Evolutionary conservation across 1,140 invertebrate species (phyloP).

Genomic region (Cotesia chilonis): DNA sequence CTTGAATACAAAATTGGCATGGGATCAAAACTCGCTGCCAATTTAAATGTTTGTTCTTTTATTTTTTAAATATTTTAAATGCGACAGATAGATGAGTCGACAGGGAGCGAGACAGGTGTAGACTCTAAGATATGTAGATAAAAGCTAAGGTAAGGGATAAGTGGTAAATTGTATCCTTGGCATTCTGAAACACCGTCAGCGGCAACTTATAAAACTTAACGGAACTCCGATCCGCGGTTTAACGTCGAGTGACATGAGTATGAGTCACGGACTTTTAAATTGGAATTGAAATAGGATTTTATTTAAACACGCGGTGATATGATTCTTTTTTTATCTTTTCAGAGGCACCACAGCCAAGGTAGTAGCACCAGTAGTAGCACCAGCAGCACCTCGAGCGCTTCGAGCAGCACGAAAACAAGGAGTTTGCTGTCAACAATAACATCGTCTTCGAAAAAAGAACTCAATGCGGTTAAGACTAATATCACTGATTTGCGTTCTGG

Average conservation of each 20-base stretch:
- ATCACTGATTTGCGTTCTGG: slow-evolving; percentile 67
- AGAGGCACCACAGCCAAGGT: slow-evolving; percentile 55
- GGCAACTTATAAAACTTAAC: too few relatives aligned
- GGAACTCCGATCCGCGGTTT: background rate
- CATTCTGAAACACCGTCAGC: background rate
- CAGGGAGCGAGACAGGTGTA: background rate
- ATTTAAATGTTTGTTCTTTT: background rate
- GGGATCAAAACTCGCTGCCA: slow-evolving; percentile 21
- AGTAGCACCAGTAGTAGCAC: slow-evolving; percentile 45
- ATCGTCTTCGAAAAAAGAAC: slow-evolving; percentile 61
- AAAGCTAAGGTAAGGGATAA: background rate
- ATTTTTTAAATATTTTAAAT: background rate
- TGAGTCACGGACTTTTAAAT: slow-evolving; percentile 22
- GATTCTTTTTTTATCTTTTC: slow-evolving; percentile 42
- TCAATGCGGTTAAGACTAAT: slow-evolving; percentile 65
- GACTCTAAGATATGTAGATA: background rate
- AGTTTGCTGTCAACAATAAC: slow-evolving; percentile 60
- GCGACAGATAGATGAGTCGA: background rate
- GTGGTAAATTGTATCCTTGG: background rate
- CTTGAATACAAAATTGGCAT: slow-evolving; percentile 27
- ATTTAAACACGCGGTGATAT: background rate
- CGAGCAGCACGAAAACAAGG: slow-evolving; percentile 42
- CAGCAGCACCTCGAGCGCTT: slow-evolving; percentile 43
- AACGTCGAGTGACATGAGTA: slow-evolving; percentile 8
- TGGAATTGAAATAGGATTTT: slow-evolving; percentile 12